Evolutionary conservation across 2,113 vertebrate genomes (phyloP).

Genomic region (Boulengeromyrus knoepffleri): DNA sequence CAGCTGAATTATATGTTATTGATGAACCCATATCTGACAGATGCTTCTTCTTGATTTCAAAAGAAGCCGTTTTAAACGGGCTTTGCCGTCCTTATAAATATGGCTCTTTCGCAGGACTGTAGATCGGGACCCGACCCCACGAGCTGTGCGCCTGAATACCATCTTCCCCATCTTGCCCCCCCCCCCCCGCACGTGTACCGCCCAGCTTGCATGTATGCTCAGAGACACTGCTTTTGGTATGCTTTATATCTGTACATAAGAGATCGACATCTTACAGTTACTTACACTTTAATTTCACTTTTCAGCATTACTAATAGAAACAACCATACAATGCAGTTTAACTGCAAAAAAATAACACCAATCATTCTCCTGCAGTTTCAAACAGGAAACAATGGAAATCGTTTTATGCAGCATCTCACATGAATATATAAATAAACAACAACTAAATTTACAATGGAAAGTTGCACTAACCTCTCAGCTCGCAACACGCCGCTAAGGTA

Average conservation of each 20-base stretch:
- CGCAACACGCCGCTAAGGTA: conserved; percentile 85
- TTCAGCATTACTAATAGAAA: not conserved
- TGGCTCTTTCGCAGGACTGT: not conserved
- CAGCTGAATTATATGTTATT: not conserved
- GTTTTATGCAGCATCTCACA: not conserved
- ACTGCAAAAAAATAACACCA: not conserved
- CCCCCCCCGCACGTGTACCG: too few relatives aligned
- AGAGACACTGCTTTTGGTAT: not conserved
- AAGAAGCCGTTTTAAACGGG: not conserved
- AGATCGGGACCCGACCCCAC: not conserved
- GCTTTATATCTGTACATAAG: not conserved
- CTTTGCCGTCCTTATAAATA: not conserved
- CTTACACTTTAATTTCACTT: not conserved
- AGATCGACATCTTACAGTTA: not conserved
- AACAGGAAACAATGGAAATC: not conserved
- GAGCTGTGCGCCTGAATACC: not conserved
- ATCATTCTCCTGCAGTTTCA: not conserved
- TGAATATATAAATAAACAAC: not conserved
- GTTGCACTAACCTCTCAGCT: conserved; percentile 77
- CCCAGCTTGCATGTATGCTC: not conserved
- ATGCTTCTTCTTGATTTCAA: not conserved
- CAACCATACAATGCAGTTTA: not conserved
- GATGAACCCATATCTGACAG: not conserved
- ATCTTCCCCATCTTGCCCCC: not conserved
- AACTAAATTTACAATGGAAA: not conserved